These are phyloP conservation scores for Monopterus albus DNA, from an alignment of 2,113 vertebrate genomes.

Conservation along the genomic window DNA sequence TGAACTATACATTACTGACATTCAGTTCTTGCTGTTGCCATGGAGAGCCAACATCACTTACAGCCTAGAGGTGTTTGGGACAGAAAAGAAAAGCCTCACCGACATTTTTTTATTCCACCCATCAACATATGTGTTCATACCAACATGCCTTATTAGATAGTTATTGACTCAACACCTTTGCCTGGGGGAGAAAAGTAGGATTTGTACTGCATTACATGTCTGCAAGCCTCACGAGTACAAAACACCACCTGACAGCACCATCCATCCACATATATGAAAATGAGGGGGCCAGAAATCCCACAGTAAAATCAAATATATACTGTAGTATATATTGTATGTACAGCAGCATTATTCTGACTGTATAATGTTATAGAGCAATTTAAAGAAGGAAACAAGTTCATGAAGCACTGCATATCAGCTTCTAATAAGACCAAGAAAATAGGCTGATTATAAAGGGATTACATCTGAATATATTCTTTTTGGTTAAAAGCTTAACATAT, in stretches of 20 bases:
- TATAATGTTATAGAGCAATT: too few species aligned
- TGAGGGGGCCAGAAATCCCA: background rate
- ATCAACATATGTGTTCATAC: conserved; percentile 27
- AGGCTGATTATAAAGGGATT: too few species aligned
- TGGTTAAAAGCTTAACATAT: too few species aligned
- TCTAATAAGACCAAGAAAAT: too few species aligned
- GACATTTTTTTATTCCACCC: conserved; percentile 15
- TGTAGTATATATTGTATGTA: background rate
- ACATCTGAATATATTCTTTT: too few species aligned
- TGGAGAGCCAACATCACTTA: conserved; percentile 47
- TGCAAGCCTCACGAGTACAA: background rate
- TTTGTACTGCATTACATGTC: conserved; percentile 2
- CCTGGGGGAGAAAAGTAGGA: conserved; percentile 21
- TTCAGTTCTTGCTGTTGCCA: conserved; percentile 42
- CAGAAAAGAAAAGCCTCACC: background rate
- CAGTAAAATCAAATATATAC: background rate
- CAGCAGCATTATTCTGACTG: background rate
- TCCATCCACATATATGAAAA: background rate
- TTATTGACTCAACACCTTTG: conserved; percentile 53
- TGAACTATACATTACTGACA: conserved; percentile 39
- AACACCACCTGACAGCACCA: conserved; percentile 13
- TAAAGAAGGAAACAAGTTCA: too few species aligned
- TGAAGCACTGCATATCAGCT: too few species aligned
- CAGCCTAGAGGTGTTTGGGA: conserved; percentile 27
- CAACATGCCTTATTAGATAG: conserved; percentile 43